Percentiles rank a stretch among this genome's conserved stretches.
Evolutionary conservation across 2,113 vertebrate species (phyloP).

Genomic region (Balaenoptera acutorostrata): DNA sequence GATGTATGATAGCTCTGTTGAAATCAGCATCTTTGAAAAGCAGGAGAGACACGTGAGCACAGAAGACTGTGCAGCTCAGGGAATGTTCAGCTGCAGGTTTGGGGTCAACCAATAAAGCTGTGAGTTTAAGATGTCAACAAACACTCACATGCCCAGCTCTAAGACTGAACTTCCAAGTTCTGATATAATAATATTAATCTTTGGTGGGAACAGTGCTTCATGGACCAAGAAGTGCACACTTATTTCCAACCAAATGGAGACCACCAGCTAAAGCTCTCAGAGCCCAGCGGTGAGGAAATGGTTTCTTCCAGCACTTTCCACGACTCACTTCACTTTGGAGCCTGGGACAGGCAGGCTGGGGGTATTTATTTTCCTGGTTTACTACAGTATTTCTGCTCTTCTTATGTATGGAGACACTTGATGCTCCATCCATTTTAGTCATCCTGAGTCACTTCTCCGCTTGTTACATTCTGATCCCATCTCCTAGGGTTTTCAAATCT

Average conservation of each 20-base stretch:
- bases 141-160: background rate
- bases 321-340: background rate
- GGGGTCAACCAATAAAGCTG: background rate
- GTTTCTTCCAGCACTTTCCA: background rate
- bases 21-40: background rate
- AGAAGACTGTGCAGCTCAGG: background rate
- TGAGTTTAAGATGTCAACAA: background rate
- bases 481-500: background rate
- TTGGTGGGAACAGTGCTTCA: background rate
- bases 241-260: background rate
- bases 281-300: background rate
- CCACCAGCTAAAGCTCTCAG: background rate
- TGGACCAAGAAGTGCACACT: background rate
- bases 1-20: background rate
- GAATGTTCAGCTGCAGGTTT: background rate
- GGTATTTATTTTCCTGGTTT: background rate
- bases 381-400: background rate
- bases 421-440: background rate
- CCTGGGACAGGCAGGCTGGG: background rate
- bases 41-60: background rate
- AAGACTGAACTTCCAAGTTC: background rate
- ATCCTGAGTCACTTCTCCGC: background rate
- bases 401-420: background rate
- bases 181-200: background rate
- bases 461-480: background rate